Conservation (phyloP, 1,140 invertebrate genomes). For the Heliconius eleuchia region DNA sequence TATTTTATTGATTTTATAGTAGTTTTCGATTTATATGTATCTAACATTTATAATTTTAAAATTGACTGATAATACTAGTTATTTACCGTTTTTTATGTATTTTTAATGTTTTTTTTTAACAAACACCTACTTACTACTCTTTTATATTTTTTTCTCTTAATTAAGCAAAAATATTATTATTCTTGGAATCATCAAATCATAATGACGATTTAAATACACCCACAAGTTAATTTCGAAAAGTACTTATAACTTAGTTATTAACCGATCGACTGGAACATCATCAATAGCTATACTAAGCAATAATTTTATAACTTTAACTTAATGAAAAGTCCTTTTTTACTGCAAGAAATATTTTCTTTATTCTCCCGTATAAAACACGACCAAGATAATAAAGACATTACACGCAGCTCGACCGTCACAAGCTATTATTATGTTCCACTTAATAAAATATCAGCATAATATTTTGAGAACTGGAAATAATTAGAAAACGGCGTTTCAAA, state of each 20-base stretch:
- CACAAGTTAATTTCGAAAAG: too few species aligned
- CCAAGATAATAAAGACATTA: background rate
- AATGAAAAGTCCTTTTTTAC: background rate
- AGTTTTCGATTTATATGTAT: conserved; percentile 9
- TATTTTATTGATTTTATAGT: conserved; percentile 14
- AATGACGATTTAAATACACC: background rate
- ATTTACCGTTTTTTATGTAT: too few species aligned
- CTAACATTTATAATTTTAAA: background rate
- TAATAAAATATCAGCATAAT: conserved; percentile 18
- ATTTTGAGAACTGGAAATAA: conserved; percentile 25
- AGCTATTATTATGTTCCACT: background rate
- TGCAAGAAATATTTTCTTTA: background rate
- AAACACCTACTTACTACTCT: too few species aligned
- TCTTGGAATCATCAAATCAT: background rate
- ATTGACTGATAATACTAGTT: background rate
- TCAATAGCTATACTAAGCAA: too few species aligned
- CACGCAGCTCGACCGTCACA: background rate
- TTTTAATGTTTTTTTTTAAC: too few species aligned
- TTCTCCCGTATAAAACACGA: background rate
- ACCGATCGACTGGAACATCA: too few species aligned
- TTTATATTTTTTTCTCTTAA: too few species aligned
- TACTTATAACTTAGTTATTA: too few species aligned
- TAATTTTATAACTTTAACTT: too few species aligned
- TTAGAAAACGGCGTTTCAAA: conserved; percentile 25
- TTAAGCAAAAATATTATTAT: background rate